Evolutionary conservation across 2,113 vertebrate species (phyloP).

Genomic region (Lates calcarifer): DNA sequence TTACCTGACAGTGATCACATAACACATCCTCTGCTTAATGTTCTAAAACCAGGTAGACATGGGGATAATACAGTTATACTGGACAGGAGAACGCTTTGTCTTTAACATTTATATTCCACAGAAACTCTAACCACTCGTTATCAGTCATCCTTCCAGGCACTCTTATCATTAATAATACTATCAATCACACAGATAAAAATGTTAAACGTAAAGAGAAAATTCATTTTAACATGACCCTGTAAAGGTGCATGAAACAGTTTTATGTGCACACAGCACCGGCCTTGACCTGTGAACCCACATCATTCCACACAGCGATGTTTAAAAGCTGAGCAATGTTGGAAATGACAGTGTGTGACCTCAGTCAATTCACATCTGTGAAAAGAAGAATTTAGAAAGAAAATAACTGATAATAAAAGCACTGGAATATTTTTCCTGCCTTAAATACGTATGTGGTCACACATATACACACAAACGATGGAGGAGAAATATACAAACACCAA

Average conservation of each 20-base stretch:
- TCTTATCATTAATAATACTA: background rate
- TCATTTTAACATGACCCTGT: background rate
- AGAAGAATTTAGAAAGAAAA: background rate
- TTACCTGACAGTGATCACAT: background rate
- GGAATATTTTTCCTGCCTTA: conserved; percentile 15
- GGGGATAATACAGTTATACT: background rate
- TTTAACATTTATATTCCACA: no score
- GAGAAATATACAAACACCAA: conserved; percentile 5
- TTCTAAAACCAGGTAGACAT: background rate
- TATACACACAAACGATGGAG: background rate
- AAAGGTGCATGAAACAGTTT: no score
- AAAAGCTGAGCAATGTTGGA: background rate
- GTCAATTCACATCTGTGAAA: background rate
- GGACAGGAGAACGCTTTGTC: background rate
- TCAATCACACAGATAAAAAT: background rate
- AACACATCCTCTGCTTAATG: background rate
- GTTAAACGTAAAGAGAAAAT: background rate
- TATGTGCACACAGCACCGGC: background rate
- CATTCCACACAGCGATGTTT: background rate
- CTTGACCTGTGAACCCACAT: background rate
- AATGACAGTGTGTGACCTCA: background rate
- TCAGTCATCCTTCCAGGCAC: background rate
- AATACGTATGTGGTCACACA: conserved; percentile 39
- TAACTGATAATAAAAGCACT: background rate
- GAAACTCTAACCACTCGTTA: no score